Evolutionary conservation across 2,113 vertebrate genomes (phyloP).

Genomic region (Phaethon lepturus): DNA sequence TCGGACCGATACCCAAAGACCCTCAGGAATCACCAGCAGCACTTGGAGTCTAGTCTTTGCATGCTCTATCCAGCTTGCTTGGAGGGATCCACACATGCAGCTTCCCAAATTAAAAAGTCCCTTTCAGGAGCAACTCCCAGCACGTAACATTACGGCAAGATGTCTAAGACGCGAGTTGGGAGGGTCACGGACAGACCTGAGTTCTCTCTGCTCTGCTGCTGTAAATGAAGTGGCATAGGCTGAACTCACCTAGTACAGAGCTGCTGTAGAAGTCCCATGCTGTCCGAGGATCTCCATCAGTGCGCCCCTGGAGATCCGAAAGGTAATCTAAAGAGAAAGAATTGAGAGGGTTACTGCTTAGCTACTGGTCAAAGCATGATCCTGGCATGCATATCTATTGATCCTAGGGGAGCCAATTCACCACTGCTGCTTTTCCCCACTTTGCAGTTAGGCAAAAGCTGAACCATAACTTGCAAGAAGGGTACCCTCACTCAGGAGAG

Average conservation of each 20-base stretch:
- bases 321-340: constrained; percentile 86
- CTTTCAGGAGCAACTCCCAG: neutral
- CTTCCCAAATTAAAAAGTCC: neutral
- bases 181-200: fast-evolving
- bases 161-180: fast-evolving
- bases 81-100: neutral
- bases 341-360: neutral
- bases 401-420: neutral
- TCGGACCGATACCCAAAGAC: fast-evolving
- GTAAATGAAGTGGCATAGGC: fast-evolving
- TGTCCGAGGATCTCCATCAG: constrained; percentile 84
- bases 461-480: neutral
- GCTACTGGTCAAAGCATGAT: neutral
- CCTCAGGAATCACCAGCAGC: neutral
- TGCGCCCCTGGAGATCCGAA: constrained; percentile 89
- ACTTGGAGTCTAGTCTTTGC: neutral
- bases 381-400: neutral
- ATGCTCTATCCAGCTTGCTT: neutral
- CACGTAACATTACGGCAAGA: fast-evolving
- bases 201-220: neutral
- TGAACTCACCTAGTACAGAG: constrained; percentile 89
- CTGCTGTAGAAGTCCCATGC: constrained; percentile 99
- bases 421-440: neutral
- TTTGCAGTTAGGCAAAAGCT: neutral
- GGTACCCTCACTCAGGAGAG: neutral